These are phyloP conservation scores for Micromesistius poutassou DNA, from an alignment of 2,797 vertebrate species.

Conservation along the genomic window DNA sequence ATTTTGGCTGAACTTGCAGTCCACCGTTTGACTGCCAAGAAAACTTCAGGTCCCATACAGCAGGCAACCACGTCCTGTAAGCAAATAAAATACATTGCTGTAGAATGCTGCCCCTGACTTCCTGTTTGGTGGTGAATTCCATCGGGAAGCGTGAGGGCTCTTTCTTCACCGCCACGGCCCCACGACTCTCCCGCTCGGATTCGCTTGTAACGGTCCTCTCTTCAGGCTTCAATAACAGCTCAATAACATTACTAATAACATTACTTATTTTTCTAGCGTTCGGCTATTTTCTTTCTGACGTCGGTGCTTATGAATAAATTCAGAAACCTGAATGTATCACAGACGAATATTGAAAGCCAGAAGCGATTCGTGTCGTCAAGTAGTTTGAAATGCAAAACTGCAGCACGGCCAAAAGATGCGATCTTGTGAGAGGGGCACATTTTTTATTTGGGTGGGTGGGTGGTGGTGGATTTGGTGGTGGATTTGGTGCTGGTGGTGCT, in stretches of 20 bases:
- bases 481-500: neutral
- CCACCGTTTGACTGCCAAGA: conserved; percentile 76
- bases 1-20: conserved; percentile 91
- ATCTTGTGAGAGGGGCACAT: conserved; percentile 50
- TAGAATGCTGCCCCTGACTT: conserved; percentile 62
- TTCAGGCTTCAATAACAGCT: neutral
- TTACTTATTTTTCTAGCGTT: too few species aligned
- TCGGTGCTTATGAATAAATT: neutral
- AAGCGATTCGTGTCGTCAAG: neutral
- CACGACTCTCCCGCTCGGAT: conserved; percentile 22
- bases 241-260: too few species aligned
- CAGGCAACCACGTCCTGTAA: conserved; percentile 63
- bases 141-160: conserved; percentile 43
- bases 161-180: conserved; percentile 40
- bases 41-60: conserved; percentile 77
- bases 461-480: neutral
- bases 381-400: conserved; percentile 45
- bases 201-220: neutral
- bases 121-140: conserved; percentile 65
- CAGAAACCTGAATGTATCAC: neutral
- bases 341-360: neutral
- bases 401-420: conserved; percentile 54
- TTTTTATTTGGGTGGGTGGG: conserved; percentile 6
- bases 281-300: too few species aligned
- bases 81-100: conserved; percentile 68